Base-by-base conservation (phyloP, 2,113 vertebrate species). In the Nicator chloris region DNA sequence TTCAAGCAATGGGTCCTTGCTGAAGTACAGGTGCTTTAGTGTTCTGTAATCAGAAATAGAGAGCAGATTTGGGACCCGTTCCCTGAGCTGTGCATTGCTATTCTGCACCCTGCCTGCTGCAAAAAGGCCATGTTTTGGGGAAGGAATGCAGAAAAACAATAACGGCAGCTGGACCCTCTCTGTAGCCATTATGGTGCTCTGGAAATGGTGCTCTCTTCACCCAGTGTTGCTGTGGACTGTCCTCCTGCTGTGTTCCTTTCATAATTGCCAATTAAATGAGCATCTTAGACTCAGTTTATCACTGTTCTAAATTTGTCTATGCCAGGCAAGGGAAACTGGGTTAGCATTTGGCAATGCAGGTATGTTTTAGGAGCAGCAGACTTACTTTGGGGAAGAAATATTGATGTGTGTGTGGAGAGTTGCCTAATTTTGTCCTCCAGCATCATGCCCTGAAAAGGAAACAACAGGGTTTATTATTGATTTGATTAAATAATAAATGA, bases 401-500 rank as follows among this genome's bases (percentile, higher is more conserved):
- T 66, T 40, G 64, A 83, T 1, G 13, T 49, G 23, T 26, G 5
- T 39, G 40, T 42, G 80, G 61, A 8, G 66, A 82, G 42, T 11
- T 86, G 73, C 40, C 60, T 94, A 65, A 72, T 95, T 94, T 93
- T 81, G 60, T 88, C 40, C 53, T 82, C 56, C 17, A 31, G 69
- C 53, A 39, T 90, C 6, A 84, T 93, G 94, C 96, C 65, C 86
- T 97, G 94, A 94, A 81, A 94, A 69, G 95, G 82, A 69, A 86
- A 39, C 51, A 93, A 71, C 51, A 28, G 31, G 11, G 40, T 83
- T 96, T 93, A 45, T 77, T 88, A 84, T 61, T 90, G 57, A 66
- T 83, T 83, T 40, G 51, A 71, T 92, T 95, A 90, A 97, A 90
- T 93, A 96, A 94, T 92, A 86, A 86, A 93, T 90, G 44, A 84